phyloP scores from a whole-genome alignment of 2,113 vertebrate genomes.

The Dolichotis patagonum region DNA sequence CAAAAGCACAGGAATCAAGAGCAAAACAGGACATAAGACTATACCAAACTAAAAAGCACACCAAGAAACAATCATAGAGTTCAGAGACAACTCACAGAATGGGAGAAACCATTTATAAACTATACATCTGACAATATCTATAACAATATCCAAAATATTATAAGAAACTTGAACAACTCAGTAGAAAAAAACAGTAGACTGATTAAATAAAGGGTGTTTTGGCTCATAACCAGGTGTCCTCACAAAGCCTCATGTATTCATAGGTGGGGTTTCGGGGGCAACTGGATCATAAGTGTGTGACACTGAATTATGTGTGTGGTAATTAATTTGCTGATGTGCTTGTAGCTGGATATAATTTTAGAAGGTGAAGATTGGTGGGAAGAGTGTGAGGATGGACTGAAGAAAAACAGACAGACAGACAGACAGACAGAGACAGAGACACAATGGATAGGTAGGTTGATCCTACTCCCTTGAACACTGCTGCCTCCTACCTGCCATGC shows the following conservation, averaged over 20 bases:
- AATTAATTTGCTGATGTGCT: not conserved
- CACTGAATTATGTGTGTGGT: not conserved
- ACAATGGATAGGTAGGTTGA: not conserved
- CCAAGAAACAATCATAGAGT: not conserved
- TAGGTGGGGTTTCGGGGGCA: not conserved
- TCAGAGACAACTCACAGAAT: not conserved
- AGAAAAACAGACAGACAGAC: accelerated
- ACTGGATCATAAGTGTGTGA: not conserved
- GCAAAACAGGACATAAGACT: not conserved
- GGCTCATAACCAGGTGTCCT: not conserved
- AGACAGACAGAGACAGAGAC: not conserved
- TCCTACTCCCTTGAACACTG: not conserved
- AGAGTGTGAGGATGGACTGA: not conserved
- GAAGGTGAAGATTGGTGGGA: not conserved
- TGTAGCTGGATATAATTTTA: not conserved
- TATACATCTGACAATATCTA: not conserved
- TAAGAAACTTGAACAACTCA: not conserved
- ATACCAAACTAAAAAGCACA: not conserved
- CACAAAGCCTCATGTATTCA: not conserved
- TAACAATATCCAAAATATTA: not conserved
- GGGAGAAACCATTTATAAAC: not conserved
- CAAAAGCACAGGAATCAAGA: not conserved
- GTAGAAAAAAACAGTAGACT: not conserved
- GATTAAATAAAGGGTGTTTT: not conserved
- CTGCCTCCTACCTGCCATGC: not conserved